phyloP scores from a whole-genome alignment of 2,888 invertebrate genomes.

The Hirudinaria manillensis region DNA sequence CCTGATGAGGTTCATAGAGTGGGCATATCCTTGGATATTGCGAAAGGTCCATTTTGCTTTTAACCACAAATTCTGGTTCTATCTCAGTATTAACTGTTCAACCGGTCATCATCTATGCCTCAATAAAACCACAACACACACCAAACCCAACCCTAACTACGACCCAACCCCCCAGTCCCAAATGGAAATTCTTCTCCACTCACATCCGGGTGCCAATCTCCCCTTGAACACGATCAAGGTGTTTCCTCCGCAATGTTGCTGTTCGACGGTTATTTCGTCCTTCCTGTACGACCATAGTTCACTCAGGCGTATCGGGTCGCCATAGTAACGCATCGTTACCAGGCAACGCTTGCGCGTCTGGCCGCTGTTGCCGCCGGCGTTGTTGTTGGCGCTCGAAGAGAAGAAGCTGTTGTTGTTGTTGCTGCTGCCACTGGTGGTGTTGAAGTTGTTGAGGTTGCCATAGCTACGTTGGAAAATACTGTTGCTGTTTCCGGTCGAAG shows the following conservation, averaged over 20 bases:
- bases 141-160: too few relatives aligned
- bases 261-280: slow-evolving; percentile 51
- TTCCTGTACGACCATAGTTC: slow-evolving; percentile 45
- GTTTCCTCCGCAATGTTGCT: slow-evolving; percentile 55
- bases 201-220: slow-evolving; percentile 44
- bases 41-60: not conserved
- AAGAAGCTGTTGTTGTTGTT: slow-evolving; percentile 32
- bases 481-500: not conserved
- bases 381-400: slow-evolving; percentile 46
- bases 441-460: not conserved
- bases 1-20: too few relatives aligned
- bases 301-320: slow-evolving; percentile 47
- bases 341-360: slow-evolving; percentile 46
- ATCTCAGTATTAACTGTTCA: too few relatives aligned
- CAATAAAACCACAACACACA: too few relatives aligned
- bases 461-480: not conserved
- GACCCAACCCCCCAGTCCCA: too few relatives aligned
- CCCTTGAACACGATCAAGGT: slow-evolving; percentile 52
- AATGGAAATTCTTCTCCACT: slow-evolving; percentile 30
- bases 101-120: too few relatives aligned
- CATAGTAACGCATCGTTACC: slow-evolving; percentile 51
- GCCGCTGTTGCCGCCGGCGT: slow-evolving; percentile 41
- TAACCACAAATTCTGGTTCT: too few relatives aligned
- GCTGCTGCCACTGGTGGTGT: not conserved
- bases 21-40: not conserved